These are phyloP conservation scores for Euphydryas editha DNA, from an alignment of 2,888 invertebrate species.

Conservation along the genomic window DNA sequence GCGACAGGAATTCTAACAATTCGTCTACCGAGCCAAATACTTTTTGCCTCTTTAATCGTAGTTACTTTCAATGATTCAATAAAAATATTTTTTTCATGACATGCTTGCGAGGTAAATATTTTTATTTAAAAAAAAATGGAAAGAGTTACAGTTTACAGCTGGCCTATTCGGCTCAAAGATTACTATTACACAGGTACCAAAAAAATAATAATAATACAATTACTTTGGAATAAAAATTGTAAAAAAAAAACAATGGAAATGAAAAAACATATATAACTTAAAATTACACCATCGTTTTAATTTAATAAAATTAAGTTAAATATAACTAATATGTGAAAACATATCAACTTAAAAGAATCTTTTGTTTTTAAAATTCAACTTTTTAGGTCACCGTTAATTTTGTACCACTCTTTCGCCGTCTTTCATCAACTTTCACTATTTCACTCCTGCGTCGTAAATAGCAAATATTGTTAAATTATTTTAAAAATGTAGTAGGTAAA, in stretches of 20 bases:
- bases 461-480: too few relatives aligned
- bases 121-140: slow-evolving; percentile 32
- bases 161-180: slow-evolving; percentile 26
- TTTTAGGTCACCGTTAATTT: too few relatives aligned
- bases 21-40: slow-evolving; percentile 68
- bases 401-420: too few relatives aligned
- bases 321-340: too few relatives aligned
- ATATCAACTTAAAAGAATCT: background rate
- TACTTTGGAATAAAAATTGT: too few relatives aligned
- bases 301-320: too few relatives aligned
- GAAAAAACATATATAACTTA: too few relatives aligned
- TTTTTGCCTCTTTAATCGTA: slow-evolving; percentile 53
- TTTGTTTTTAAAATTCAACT: background rate
- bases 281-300: too few relatives aligned
- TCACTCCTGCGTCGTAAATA: too few relatives aligned
- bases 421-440: background rate
- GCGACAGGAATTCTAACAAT: slow-evolving; percentile 68
- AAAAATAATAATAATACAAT: too few relatives aligned
- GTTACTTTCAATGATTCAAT: slow-evolving; percentile 67
- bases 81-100: slow-evolving; percentile 68
- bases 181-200: slow-evolving; percentile 25
- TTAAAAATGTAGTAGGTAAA: too few relatives aligned
- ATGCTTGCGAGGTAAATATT: slow-evolving; percentile 45
- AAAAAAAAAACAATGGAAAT: too few relatives aligned
- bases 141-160: slow-evolving; percentile 9